Evolutionary conservation across 2,888 invertebrate genomes (phyloP), one percentile per base, ranked within the genome.

Genomic region (Rotaria socialis): DNA sequence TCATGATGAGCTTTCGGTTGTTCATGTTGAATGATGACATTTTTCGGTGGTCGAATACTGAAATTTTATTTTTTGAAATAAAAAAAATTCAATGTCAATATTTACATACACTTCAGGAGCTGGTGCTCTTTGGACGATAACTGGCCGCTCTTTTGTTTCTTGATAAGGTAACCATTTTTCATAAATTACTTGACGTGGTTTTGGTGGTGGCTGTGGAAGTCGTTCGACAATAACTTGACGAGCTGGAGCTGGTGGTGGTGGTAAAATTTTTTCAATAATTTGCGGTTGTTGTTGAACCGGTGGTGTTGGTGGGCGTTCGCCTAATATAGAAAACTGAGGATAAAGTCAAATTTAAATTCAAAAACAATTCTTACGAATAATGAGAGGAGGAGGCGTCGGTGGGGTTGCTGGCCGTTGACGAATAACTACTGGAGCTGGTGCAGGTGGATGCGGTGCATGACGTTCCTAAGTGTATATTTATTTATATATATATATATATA

Each of bases 361-460:
- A 55, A 55, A 55, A 19, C 1, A 22, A 22, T 67, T 67, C 35
- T 67, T 47, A 43, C 80, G 80, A 47, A 80, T 80, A 24, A 80
- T 80, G n/a, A 80, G 80, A 14, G 80, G 80, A n/a, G 43, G 43
- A 24, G 80, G 80, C 14, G 80, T 80, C n/a, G 80, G 80, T 80
- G 80, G 80, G n/a, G 80, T 80, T 80, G 80, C 47, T 47, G 80
- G 80, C 10, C 80, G 80, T 80, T 80, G 80, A n/a, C 80, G 80
- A 80, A 80, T 80, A 47, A 80, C 80, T 11, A 80, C 14, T 11
- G 80, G 80, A 24, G 80, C 47, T 80, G 41, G 80, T 24, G 47
- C 47, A 14, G 80, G 80, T n/a, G 43, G 80, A 47, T 47, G 24
- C n/a, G 80, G 80, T 47, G 80, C 80, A 5, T 80, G 80, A n/a